Evolutionary conservation across 2,797 vertebrate species (phyloP).

Genomic region (Takifugu ocellatus): DNA sequence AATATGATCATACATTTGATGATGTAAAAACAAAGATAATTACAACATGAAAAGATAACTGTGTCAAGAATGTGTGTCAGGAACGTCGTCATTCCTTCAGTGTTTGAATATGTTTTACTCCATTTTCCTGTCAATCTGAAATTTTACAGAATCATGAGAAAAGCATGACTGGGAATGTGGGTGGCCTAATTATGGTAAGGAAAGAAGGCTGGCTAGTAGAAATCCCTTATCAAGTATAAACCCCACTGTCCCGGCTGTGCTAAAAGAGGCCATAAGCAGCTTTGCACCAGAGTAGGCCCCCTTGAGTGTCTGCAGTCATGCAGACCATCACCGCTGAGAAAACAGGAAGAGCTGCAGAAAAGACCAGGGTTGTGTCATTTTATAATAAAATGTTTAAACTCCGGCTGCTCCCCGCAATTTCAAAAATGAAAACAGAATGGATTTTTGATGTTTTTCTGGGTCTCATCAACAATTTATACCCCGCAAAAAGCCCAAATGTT

Average conservation of each 20-base stretch:
- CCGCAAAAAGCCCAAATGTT: background rate
- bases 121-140: slow-evolving; percentile 31
- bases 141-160: slow-evolving; percentile 41
- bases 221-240: slow-evolving; percentile 66
- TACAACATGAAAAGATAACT: background rate
- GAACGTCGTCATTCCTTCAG: slow-evolving; percentile 2
- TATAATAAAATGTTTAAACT: slow-evolving; percentile 27
- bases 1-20: background rate
- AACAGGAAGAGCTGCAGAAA: slow-evolving; percentile 43
- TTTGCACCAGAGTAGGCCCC: slow-evolving; percentile 46
- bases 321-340: slow-evolving; percentile 20
- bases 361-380: slow-evolving; percentile 20
- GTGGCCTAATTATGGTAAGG: slow-evolving; percentile 74
- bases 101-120: slow-evolving; percentile 27
- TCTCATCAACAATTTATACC: background rate
- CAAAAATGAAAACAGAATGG: slow-evolving; percentile 4
- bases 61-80: slow-evolving; percentile 3
- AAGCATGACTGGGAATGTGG: slow-evolving; percentile 70
- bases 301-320: slow-evolving; percentile 31
- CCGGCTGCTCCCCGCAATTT: slow-evolving; percentile 4
- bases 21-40: background rate
- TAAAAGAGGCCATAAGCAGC: slow-evolving; percentile 61
- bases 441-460: slow-evolving; percentile 3
- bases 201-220: slow-evolving; percentile 60
- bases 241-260: slow-evolving; percentile 57